Percentiles rank a stretch among this genome's conserved stretches.
Evolutionary conservation across 2,113 vertebrate genomes (phyloP).

Genomic region (Perccottus glenii): DNA sequence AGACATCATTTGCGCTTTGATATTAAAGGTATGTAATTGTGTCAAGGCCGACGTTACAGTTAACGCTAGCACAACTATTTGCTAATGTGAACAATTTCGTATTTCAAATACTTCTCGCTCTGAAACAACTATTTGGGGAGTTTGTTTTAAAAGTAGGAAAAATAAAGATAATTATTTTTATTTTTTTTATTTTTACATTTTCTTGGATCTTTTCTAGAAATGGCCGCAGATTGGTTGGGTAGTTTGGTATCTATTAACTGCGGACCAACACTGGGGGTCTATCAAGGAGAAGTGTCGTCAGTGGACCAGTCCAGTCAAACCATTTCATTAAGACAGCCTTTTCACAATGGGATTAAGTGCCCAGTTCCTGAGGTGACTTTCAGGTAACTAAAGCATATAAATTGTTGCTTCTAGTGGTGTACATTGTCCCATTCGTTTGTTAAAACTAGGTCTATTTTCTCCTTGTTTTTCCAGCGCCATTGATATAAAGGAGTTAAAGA

Average conservation of each 20-base stretch:
- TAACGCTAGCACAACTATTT: slow-evolving; percentile 15
- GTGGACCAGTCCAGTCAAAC: slow-evolving; percentile 96
- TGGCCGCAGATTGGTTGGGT: slow-evolving; percentile 95
- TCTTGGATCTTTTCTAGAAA: slow-evolving; percentile 48
- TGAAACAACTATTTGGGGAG: not conserved
- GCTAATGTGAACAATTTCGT: not conserved
- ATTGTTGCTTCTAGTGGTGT: not conserved
- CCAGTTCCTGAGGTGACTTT: slow-evolving; percentile 98
- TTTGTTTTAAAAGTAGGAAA: too few relatives aligned
- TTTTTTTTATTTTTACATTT: not conserved
- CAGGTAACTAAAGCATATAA: slow-evolving; percentile 79
- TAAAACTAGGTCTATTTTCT: not conserved
- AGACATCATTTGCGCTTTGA: not conserved
- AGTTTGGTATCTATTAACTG: slow-evolving; percentile 97
- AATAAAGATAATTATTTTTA: too few relatives aligned
- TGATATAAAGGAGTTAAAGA: slow-evolving; percentile 97
- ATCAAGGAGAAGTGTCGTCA: slow-evolving; percentile 93
- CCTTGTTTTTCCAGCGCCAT: slow-evolving; percentile 82
- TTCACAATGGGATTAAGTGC: slow-evolving; percentile 96
- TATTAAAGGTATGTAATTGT: slow-evolving; percentile 1
- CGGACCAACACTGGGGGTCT: slow-evolving; percentile 92
- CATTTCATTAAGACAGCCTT: slow-evolving; percentile 92
- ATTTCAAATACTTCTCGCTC: not conserved
- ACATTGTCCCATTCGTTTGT: too few relatives aligned
- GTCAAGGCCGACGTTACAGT: slow-evolving; percentile 31